phyloP scores from a whole-genome alignment of 1,140 invertebrate genomes.

The Tetramorium simillimum region DNA sequence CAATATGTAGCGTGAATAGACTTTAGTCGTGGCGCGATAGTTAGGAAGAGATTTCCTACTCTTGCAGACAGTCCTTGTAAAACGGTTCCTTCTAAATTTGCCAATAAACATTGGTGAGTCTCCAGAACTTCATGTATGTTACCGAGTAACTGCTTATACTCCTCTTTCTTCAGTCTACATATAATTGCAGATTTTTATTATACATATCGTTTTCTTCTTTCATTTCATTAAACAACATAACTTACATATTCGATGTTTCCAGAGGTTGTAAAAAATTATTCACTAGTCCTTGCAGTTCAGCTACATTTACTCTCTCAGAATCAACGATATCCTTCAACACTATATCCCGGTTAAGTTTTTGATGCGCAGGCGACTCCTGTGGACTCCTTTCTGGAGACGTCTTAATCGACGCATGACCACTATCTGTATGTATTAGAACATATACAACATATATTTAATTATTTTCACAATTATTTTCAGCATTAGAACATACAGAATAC shows the following conservation, averaged over 20 bases:
- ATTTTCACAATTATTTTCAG: background rate
- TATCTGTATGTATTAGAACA: conserved; percentile 41
- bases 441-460: background rate
- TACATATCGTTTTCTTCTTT: background rate
- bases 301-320: conserved; percentile 95
- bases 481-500: background rate
- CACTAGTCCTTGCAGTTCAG: conserved; percentile 93
- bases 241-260: conserved; percentile 94
- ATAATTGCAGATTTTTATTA: conserved; percentile 25
- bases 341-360: conserved; percentile 90
- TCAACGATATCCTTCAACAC: conserved; percentile 97
- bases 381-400: conserved; percentile 88
- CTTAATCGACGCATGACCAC: conserved; percentile 35
- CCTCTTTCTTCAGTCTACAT: conserved; percentile 92
- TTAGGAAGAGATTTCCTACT: conserved; percentile 96
- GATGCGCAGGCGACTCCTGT: conserved; percentile 86
- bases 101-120: conserved; percentile 92
- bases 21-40: conserved; percentile 94
- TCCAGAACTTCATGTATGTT: conserved; percentile 95
- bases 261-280: conserved; percentile 94
- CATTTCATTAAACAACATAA: conserved; percentile 65
- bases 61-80: conserved; percentile 91
- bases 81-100: conserved; percentile 91
- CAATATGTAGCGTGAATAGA: conserved; percentile 95
- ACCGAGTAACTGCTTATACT: conserved; percentile 94